Conservation (phyloP, 2,888 invertebrate genomes). For the Palloptera scutellata region DNA sequence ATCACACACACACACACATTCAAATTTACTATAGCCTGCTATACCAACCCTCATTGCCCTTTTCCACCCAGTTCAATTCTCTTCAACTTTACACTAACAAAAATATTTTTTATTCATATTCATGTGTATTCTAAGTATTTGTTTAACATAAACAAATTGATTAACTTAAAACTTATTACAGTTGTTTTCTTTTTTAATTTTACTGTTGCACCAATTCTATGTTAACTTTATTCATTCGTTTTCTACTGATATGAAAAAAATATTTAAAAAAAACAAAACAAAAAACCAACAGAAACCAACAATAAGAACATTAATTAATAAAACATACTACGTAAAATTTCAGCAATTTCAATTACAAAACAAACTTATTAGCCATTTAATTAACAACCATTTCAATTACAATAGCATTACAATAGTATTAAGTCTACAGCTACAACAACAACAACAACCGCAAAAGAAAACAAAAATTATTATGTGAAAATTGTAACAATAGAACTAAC, state of each 20-base stretch:
- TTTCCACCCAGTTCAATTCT: slow-evolving; percentile 13
- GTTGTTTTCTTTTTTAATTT: not conserved
- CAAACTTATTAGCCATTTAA: not conserved
- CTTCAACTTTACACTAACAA: slow-evolving; percentile 26
- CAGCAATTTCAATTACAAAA: slow-evolving; percentile 29
- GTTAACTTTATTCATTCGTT: not conserved
- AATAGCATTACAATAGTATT: slow-evolving; percentile 33
- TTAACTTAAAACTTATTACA: too few species aligned
- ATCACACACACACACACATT: slow-evolving; percentile 9
- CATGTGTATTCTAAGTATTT: slow-evolving; percentile 29
- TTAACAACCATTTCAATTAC: slow-evolving; percentile 25
- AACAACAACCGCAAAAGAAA: slow-evolving; percentile 35
- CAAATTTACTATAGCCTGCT: slow-evolving; percentile 31
- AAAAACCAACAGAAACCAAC: slow-evolving; percentile 19
- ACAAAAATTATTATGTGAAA: slow-evolving; percentile 25
- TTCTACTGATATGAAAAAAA: not conserved
- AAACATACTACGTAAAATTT: slow-evolving; percentile 1
- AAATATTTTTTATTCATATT: slow-evolving; percentile 42
- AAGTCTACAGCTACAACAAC: slow-evolving; percentile 42
- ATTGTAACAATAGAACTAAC: slow-evolving; percentile 34
- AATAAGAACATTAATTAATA: slow-evolving; percentile 19
- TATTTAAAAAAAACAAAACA: slow-evolving; percentile 8
- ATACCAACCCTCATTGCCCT: not conserved
- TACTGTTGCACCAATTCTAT: not conserved
- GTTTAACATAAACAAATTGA: too few species aligned